Conservation (phyloP, 2,113 vertebrate genomes). For the Castor canadensis region DNA sequence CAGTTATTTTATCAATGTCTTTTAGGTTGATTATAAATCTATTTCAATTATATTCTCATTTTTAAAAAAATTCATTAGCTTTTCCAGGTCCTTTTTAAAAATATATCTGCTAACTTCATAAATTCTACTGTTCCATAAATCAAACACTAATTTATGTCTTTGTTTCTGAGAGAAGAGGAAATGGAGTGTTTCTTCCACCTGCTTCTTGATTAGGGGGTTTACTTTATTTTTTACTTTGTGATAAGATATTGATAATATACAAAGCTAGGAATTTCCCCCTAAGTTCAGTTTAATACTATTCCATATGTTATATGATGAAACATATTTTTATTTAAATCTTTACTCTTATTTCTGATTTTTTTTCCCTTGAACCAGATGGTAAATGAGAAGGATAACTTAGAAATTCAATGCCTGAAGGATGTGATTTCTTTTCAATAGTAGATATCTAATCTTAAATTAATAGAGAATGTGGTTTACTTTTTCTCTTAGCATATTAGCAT, state of each 20-base stretch:
- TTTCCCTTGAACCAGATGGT: not conserved
- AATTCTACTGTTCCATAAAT: not conserved
- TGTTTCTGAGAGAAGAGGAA: not conserved
- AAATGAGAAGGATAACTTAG: not conserved
- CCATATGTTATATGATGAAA: not conserved
- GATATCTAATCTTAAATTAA: not conserved
- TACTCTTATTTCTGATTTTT: not conserved
- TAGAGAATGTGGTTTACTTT: not conserved
- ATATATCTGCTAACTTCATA: not conserved
- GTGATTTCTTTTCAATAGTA: constrained; percentile 1
- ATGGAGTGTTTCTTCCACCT: not conserved
- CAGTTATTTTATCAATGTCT: too few species aligned
- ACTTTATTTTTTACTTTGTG: not conserved
- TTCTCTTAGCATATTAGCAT: not conserved
- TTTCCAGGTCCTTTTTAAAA: not conserved
- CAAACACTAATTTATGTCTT: not conserved
- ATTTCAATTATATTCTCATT: not conserved
- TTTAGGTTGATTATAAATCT: not conserved
- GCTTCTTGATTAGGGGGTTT: not conserved
- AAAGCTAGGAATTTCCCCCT: not conserved
- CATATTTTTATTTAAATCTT: constrained; percentile 4
- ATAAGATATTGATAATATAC: constrained; percentile 7
- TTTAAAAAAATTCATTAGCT: not conserved
- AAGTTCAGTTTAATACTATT: not conserved
- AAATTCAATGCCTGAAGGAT: not conserved